These are phyloP conservation scores for Montipora foliosa DNA, from an alignment of 64 coral and sea anemone species.

Conservation along the genomic window DNA sequence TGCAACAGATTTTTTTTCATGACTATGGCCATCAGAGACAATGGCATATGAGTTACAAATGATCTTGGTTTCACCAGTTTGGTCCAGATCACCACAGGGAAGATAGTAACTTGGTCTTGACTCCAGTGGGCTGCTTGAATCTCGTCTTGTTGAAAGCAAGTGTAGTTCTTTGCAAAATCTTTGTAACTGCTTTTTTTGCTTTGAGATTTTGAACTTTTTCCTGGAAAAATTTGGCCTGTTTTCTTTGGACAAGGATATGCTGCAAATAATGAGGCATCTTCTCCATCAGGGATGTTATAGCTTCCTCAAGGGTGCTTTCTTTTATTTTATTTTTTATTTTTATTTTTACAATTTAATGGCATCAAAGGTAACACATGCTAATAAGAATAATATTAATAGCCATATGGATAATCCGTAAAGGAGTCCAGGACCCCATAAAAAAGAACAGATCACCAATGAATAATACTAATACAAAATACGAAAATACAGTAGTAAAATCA, in stretches of 20 bases:
- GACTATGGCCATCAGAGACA: conserved; percentile 47
- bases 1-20: conserved; percentile 59
- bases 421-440: too few relatives aligned
- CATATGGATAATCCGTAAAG: too few relatives aligned
- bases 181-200: too few relatives aligned
- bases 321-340: too few relatives aligned
- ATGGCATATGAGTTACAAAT: conserved; percentile 39
- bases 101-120: conserved; percentile 60
- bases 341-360: too few relatives aligned
- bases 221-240: conserved; percentile 67
- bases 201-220: conserved; percentile 8
- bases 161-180: conserved; percentile 53
- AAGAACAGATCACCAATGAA: too few relatives aligned
- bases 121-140: conserved; percentile 57
- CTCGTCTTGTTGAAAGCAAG: conserved; percentile 68
- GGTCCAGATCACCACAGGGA: conserved; percentile 56
- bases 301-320: conserved; percentile 64
- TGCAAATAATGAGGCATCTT: conserved; percentile 57
- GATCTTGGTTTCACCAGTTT: conserved; percentile 16
- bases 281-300: conserved; percentile 33
- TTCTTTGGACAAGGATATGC: conserved; percentile 57
- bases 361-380: too few relatives aligned
- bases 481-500: too few relatives aligned
- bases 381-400: too few relatives aligned
- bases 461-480: too few relatives aligned